These are phyloP conservation scores for Orthosia cruda DNA, from an alignment of 2,888 invertebrate species.

Conservation along the genomic window DNA sequence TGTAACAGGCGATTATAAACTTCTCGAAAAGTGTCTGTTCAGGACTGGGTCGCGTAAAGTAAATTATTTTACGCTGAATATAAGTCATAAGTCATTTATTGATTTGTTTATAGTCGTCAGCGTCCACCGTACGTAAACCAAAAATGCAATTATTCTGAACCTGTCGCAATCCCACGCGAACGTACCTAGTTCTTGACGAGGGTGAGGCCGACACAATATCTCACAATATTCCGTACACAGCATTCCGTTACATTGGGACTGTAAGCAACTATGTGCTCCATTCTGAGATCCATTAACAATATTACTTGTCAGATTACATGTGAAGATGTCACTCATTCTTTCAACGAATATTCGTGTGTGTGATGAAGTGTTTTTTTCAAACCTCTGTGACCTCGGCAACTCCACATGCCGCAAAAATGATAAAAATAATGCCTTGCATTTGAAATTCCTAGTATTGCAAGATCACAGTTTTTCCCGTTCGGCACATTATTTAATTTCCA, in stretches of 20 bases:
- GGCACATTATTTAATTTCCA: neutral
- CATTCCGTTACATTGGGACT: slow-evolving; percentile 11
- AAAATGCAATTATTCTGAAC: too few relatives aligned
- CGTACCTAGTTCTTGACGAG: slow-evolving; percentile 36
- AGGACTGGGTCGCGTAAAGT: too few relatives aligned
- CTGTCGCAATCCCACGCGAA: slow-evolving; percentile 11
- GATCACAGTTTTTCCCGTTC: neutral
- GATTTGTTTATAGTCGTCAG: too few relatives aligned
- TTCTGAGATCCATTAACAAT: slow-evolving; percentile 8
- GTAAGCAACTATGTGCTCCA: neutral
- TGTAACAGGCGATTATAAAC: too few relatives aligned
- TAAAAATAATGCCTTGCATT: neutral
- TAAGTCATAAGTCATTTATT: too few relatives aligned
- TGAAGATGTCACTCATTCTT: neutral
- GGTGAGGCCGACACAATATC: slow-evolving; percentile 29
- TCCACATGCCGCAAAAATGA: neutral
- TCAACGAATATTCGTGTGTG: neutral
- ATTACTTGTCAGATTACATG: neutral
- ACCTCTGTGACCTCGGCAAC: too few relatives aligned
- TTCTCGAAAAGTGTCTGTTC: too few relatives aligned
- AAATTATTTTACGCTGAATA: too few relatives aligned
- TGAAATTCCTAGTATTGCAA: neutral
- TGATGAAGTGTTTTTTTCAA: too few relatives aligned
- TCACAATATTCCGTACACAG: slow-evolving; percentile 14
- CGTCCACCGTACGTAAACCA: too few relatives aligned